Evolutionary conservation across 2,113 vertebrate genomes (phyloP), one percentile per base, ranked within the genome.

Genomic region (Hyperopisus bebe): DNA sequence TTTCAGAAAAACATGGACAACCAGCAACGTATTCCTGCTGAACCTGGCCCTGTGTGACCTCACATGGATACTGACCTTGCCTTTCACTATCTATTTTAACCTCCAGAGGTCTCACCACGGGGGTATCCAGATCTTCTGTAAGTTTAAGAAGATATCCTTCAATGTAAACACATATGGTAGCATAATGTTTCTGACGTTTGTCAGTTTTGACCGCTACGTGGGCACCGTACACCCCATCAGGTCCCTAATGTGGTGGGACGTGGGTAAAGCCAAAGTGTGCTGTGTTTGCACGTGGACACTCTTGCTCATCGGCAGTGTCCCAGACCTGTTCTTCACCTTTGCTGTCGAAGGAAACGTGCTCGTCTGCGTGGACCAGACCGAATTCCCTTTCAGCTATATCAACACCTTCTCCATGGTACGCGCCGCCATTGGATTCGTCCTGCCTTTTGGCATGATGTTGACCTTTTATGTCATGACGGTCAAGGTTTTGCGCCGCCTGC

Each of bases 31-130:
- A 88, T 96, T 97, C 92, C 93, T 96, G 86, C 92, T 97, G 58
- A 96, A 96, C 93, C 90, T 97, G 93, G 94, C 95, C 17, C 89
- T 97, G 62, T 96, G 96, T 31, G 96, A 97, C 94, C 94, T 95
- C 0, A 93, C 94, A 55, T 97, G 97, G 96, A 96, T 96, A 39
- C 93, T 97, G 66, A 92, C 94, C 5, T 91, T 95, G 90, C 96
- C 96, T 21, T 94, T 97, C 91, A 94, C 92, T 6, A 88, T 95
- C 84, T 96, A 96, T 90, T 94, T 96, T 42, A 94, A 90, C 88
- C 53, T 96, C 21, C 93, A 94, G 70, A 92, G 89, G 27, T 86
- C 87, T 27, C 2, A 91, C 55, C 27, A 74, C 13, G 70, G 88
- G 31, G 93, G 91, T 89, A 92, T 88, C 13, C 89, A 93, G 62